Evolutionary conservation across 2,888 invertebrate genomes (phyloP).

Genomic region (Sarcophaga rosellei): DNA sequence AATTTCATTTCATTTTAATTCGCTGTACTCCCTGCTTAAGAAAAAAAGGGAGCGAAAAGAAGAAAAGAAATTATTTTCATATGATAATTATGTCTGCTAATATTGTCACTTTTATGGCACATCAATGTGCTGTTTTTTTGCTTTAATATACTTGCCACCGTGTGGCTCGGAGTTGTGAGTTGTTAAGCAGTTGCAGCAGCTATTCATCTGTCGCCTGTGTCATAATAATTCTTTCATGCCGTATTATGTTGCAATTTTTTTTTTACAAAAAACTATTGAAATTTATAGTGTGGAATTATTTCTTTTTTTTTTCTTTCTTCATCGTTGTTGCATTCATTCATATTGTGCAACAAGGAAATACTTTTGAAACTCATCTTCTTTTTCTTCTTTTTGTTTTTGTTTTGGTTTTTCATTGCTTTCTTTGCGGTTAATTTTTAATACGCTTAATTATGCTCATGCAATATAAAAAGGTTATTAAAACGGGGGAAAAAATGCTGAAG

Average conservation of each 20-base stretch:
- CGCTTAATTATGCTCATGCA: constrained; percentile 44
- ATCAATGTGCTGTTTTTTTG: constrained; percentile 45
- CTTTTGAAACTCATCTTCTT: neutral
- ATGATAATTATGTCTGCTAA: constrained; percentile 67
- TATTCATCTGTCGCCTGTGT: neutral
- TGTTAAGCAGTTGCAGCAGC: constrained; percentile 36
- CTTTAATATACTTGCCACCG: constrained; percentile 12
- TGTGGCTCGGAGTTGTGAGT: constrained; percentile 31
- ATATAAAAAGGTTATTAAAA: neutral
- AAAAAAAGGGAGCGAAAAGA: neutral
- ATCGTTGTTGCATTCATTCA: constrained; percentile 11
- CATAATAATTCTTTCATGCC: neutral
- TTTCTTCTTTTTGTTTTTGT: neutral
- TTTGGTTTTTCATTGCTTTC: neutral
- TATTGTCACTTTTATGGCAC: constrained; percentile 67
- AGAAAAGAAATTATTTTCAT: constrained; percentile 45
- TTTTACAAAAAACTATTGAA: neutral
- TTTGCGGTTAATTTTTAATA: constrained; percentile 45
- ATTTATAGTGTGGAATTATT: neutral
- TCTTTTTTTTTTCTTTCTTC: constrained; percentile 5
- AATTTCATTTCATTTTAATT: too few species aligned
- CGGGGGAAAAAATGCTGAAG: neutral
- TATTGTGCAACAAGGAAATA: constrained; percentile 52
- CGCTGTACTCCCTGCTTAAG: too few species aligned
- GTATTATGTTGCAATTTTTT: neutral